Evolutionary conservation across 2,888 invertebrate genomes (phyloP).

Genomic region (Priocnemis perturbator): DNA sequence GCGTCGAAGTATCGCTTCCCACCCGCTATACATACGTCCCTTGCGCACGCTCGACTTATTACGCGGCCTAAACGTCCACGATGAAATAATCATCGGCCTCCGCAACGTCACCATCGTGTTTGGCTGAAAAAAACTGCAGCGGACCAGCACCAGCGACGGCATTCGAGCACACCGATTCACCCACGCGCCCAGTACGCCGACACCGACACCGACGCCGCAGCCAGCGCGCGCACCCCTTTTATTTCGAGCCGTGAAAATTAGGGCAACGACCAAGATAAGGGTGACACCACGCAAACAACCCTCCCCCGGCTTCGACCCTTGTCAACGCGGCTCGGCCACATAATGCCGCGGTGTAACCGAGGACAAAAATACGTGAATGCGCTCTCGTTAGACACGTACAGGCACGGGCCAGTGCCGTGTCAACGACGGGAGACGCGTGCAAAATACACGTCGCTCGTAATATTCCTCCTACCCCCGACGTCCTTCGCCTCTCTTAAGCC

Average conservation of each 20-base stretch:
- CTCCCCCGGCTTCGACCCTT: conserved; percentile 54
- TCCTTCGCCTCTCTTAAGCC: neutral
- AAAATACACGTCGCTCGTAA: conserved; percentile 2
- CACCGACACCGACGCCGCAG: conserved; percentile 5
- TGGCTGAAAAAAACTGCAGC: too few relatives aligned
- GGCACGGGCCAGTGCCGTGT: conserved; percentile 10
- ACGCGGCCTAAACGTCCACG: too few relatives aligned
- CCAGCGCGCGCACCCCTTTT: conserved; percentile 44
- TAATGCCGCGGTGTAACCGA: conserved; percentile 37
- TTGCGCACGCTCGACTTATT: too few relatives aligned
- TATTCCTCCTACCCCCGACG: neutral
- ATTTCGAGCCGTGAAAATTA: conserved; percentile 59
- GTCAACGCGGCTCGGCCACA: conserved; percentile 47
- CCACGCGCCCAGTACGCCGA: too few relatives aligned
- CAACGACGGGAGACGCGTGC: neutral
- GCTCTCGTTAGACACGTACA: conserved; percentile 35
- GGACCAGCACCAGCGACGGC: too few relatives aligned
- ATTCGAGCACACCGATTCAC: too few relatives aligned
- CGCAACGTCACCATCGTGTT: too few relatives aligned
- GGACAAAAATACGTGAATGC: conserved; percentile 49
- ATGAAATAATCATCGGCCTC: too few relatives aligned
- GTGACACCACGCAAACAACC: conserved; percentile 54
- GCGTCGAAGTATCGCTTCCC: too few relatives aligned
- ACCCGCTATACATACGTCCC: too few relatives aligned
- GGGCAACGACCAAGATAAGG: conserved; percentile 59